A percentile compares a stretch with the other conserved stretches of the same genome.
Conservation (phyloP, 2,113 vertebrate genomes). For the Chaenogobius annularis region DNA sequence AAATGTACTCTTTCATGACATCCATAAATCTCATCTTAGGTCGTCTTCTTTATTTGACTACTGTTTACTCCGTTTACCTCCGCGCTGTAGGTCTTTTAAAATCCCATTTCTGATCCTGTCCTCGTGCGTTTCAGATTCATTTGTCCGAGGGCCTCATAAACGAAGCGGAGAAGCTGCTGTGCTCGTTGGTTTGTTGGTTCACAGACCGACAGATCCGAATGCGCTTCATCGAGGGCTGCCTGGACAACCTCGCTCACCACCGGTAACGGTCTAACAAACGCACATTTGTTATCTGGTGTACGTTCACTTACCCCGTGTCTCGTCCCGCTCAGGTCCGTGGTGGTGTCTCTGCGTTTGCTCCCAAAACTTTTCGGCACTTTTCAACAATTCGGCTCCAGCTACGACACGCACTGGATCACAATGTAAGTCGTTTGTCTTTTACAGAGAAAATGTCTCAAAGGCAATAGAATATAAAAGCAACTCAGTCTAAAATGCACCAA, state of each 20-base stretch:
- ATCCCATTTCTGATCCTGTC: neutral
- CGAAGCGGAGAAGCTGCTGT: constrained; percentile 97
- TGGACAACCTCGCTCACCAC: constrained; percentile 97
- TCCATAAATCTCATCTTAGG: too few relatives aligned
- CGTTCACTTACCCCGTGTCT: neutral
- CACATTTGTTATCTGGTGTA: neutral
- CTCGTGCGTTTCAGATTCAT: constrained; percentile 84
- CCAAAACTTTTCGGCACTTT: constrained; percentile 98
- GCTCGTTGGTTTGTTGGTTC: constrained; percentile 99
- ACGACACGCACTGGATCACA: constrained; percentile 99
- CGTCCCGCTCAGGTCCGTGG: constrained; percentile 85
- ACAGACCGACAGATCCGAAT: constrained; percentile 98
- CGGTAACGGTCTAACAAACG: constrained; percentile 74
- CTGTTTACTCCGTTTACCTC: too few relatives aligned
- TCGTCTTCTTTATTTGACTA: too few relatives aligned
- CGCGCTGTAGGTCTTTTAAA: too few relatives aligned
- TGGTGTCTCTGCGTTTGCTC: constrained; percentile 94
- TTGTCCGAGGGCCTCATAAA: constrained; percentile 97
- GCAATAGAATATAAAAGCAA: too few relatives aligned
- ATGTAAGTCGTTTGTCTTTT: constrained; percentile 78
- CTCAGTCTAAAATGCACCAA: too few relatives aligned
- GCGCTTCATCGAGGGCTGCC: constrained; percentile 99
- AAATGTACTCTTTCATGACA: too few relatives aligned
- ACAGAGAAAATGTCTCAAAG: too few relatives aligned
- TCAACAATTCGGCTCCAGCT: constrained; percentile 98